Evolutionary conservation across 2,888 invertebrate species (phyloP), one percentile per base, ranked within the genome.

Genomic region (Eucriotettix oculatus): DNA sequence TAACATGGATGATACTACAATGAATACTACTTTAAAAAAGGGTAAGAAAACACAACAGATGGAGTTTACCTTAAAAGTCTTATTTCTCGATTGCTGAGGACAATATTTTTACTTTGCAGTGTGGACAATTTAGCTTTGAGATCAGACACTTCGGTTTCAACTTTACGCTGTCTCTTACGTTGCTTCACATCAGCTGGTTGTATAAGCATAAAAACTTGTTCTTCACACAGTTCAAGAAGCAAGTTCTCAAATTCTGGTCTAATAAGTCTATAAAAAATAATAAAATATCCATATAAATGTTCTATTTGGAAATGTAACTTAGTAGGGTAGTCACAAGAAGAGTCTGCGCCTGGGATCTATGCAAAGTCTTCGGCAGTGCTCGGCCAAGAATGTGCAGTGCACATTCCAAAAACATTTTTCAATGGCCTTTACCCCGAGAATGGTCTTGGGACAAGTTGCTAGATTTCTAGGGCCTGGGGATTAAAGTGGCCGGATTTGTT

Each of bases 11-110:
- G 29, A 29, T 29, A 29, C 29, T 29, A 29, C 29, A 29, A 29
- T 29, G 9, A 2, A 48, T 14, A 48, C 9, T 48, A n/a, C n/a
- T n/a, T n/a, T n/a, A n/a, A 48, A 48, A 48, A 48, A 5, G 5
- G 2, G 3, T 29, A 29, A 48, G 48, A 5, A n/a, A 44, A 48
- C 9, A 48, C 14, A 5, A 48, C 1, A 48, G 9, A 48, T 29
- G 10, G 10, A 29, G 1, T 14, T 29, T 70, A 84, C 83, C 84
- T 78, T 64, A 94, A 76, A 62, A 94, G 77, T 68, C 93, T 81
- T 68, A 94, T 93, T 76, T 94, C 94, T 66, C 94, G 80, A 72
- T 94, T 94, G 71, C 91, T 92, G 63, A 94, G 76, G 57, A 94
- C 94, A 71, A 94, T 86, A 71, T 88, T 90, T 70, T 89, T 90